A percentile compares a stretch with the other conserved stretches of the same genome.
Evolutionary conservation across 2,113 vertebrate species (phyloP).

Genomic region (Phalacrocorax brasilianus): DNA sequence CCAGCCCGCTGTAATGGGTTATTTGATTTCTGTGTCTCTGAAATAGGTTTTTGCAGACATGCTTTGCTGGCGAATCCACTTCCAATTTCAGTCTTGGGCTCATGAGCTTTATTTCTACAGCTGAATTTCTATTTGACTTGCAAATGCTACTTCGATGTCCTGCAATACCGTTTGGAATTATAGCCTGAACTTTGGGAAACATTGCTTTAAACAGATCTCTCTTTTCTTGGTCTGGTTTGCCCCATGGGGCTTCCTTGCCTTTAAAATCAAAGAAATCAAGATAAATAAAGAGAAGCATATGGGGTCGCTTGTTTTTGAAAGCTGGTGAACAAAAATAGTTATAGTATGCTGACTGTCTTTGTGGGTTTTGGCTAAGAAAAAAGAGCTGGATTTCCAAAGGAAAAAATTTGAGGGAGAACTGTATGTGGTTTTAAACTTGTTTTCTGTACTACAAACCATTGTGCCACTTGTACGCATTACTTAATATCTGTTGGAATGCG

Average conservation of each 20-base stretch:
- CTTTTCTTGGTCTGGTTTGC: neutral
- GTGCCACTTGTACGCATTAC: neutral
- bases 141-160: neutral
- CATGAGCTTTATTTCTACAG: neutral
- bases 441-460: constrained; percentile 11
- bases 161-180: neutral
- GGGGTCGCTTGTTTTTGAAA: neutral
- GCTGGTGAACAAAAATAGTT: constrained; percentile 22
- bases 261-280: neutral
- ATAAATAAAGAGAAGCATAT: neutral
- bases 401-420: neutral
- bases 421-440: neutral
- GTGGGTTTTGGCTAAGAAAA: constrained; percentile 17
- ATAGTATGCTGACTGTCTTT: neutral
- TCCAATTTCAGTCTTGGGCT: neutral
- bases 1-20: neutral
- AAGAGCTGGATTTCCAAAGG: neutral
- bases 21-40: neutral
- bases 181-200: neutral
- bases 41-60: neutral
- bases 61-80: neutral
- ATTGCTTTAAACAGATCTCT: neutral
- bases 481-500: neutral
- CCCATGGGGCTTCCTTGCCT: neutral
- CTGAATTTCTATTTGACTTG: constrained; percentile 31